These are phyloP conservation scores for Alectoris magna DNA, from an alignment of 2,797 vertebrate genomes.

Conservation along the genomic window DNA sequence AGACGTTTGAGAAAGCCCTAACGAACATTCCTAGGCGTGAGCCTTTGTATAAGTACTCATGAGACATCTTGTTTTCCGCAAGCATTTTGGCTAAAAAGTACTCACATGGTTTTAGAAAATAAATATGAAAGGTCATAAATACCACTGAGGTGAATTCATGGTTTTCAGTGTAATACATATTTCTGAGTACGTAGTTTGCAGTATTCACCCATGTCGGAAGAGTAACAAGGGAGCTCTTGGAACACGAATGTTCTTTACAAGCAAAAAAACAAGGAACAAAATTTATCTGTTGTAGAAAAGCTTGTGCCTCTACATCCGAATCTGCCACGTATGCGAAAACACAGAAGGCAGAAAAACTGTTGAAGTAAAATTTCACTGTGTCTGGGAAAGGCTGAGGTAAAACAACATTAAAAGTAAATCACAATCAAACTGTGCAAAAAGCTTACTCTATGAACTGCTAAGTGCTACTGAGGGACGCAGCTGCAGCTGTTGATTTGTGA, in stretches of 20 bases:
- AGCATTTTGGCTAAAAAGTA: conserved; percentile 46
- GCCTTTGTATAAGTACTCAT: conserved; percentile 33
- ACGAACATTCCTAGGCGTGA: conserved; percentile 50
- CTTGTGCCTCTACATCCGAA: conserved; percentile 6
- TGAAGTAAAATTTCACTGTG: conserved; percentile 4
- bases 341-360: not conserved
- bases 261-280: not conserved
- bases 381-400: conserved; percentile 46
- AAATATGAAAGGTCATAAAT: conserved; percentile 68
- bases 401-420: conserved; percentile 56
- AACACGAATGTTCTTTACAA: conserved; percentile 43
- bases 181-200: conserved; percentile 1
- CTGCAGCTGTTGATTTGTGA: conserved; percentile 55
- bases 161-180: conserved; percentile 41
- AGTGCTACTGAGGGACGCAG: conserved; percentile 57
- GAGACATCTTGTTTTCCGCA: conserved; percentile 58
- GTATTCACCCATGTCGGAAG: conserved; percentile 65
- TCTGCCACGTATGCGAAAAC: conserved; percentile 17
- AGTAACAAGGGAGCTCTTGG: conserved; percentile 60
- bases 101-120: conserved; percentile 61
- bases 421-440: conserved; percentile 25
- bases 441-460: conserved; percentile 19
- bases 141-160: conserved; percentile 69
- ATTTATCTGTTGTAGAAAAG: not conserved
- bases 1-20: conserved; percentile 44